phyloP scores from a whole-genome alignment of 2,888 invertebrate species.

The Autographa gamma region DNA sequence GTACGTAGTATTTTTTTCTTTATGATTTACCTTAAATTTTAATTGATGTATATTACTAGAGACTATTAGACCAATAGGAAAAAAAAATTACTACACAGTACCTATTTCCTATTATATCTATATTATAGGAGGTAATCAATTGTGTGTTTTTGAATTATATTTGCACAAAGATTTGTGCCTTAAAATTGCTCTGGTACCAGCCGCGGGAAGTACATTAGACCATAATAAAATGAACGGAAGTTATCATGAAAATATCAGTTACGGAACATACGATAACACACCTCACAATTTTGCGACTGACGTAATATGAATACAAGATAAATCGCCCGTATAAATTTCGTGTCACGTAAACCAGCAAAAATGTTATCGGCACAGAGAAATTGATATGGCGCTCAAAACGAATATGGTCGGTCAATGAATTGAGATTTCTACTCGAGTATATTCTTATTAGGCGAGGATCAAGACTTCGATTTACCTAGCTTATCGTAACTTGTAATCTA shows the following conservation, averaged over 20 bases:
- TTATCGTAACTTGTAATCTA: too few species aligned
- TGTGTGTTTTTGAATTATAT: too few species aligned
- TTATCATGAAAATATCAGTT: slow-evolving; percentile 73
- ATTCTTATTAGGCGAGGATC: background rate
- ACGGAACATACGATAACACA: slow-evolving; percentile 79
- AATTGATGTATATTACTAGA: too few species aligned
- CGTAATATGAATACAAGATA: slow-evolving; percentile 86
- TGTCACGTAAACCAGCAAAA: slow-evolving; percentile 87
- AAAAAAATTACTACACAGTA: too few species aligned
- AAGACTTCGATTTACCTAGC: too few species aligned
- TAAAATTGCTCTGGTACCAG: slow-evolving; percentile 10
- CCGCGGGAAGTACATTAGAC: slow-evolving; percentile 41
- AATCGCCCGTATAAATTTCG: slow-evolving; percentile 87
- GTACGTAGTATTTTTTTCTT: too few species aligned
- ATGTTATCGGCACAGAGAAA: slow-evolving; percentile 84
- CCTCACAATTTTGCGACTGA: slow-evolving; percentile 83
- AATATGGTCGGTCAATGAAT: slow-evolving; percentile 79
- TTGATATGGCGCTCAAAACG: slow-evolving; percentile 80
- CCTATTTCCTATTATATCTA: too few species aligned
- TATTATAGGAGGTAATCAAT: too few species aligned
- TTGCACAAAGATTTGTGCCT: too few species aligned
- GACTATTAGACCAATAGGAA: too few species aligned
- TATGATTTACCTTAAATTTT: too few species aligned
- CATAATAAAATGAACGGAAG: slow-evolving; percentile 71
- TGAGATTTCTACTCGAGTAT: slow-evolving; percentile 59